Conservation (phyloP, 2,797 vertebrate species). For the Leptodactylus fallax region DNA sequence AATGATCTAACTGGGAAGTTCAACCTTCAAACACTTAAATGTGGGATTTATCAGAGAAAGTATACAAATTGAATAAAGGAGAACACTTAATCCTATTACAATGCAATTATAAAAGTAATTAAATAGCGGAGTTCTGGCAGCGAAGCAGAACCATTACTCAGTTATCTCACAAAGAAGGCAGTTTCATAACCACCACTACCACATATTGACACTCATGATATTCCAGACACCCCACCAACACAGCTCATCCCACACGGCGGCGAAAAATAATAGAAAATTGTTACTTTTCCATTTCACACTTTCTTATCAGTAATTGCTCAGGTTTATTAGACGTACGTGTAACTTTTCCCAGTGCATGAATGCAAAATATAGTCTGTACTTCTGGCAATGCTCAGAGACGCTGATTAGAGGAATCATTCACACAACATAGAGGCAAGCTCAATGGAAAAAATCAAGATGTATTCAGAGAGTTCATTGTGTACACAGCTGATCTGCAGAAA, state of each 20-base stretch:
- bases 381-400: not conserved
- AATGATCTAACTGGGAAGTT: not conserved
- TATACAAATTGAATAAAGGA: not conserved
- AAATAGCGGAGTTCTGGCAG: not conserved
- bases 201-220: not conserved
- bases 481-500: not conserved
- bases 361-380: not conserved
- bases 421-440: not conserved
- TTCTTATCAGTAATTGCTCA: constrained; percentile 1
- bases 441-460: not conserved
- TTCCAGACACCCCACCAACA: not conserved
- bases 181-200: not conserved
- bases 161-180: constrained; percentile 3
- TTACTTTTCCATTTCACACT: not conserved
- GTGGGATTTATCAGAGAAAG: constrained; percentile 9
- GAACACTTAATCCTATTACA: constrained; percentile 28
- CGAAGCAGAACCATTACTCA: not conserved
- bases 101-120: constrained; percentile 15
- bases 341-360: not conserved
- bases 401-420: not conserved
- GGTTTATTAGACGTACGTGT: not conserved
- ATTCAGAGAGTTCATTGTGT: constrained; percentile 12
- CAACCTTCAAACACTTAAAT: not conserved
- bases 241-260: not conserved
- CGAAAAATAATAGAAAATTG: not conserved